Conservation (phyloP, 2,113 vertebrate species). For the Macquaria australasica region DNA sequence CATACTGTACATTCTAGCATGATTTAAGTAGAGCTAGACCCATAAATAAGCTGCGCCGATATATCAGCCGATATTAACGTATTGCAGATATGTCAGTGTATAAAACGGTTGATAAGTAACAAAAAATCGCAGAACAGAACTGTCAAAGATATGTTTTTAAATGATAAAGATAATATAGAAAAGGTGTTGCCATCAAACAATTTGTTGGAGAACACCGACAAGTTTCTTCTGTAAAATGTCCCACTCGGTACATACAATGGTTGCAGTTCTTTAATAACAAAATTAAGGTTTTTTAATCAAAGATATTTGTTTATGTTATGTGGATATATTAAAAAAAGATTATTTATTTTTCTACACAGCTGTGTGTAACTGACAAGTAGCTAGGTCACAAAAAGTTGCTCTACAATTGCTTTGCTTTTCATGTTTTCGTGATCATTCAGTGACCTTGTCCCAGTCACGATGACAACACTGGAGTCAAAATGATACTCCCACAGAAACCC, state of each 20-base stretch:
- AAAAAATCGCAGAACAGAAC: background rate
- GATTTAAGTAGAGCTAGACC: background rate
- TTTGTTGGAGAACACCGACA: too few relatives aligned
- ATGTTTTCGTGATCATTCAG: constrained; percentile 4
- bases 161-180: background rate
- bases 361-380: background rate
- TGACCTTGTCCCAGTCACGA: constrained; percentile 26
- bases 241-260: background rate
- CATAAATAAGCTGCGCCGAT: background rate
- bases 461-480: constrained; percentile 20
- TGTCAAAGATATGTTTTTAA: background rate
- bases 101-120: background rate
- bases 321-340: background rate
- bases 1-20: background rate
- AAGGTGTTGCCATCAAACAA: background rate
- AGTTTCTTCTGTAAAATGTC: background rate
- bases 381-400: background rate
- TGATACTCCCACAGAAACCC: constrained; percentile 38
- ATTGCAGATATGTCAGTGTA: background rate
- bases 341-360: background rate
- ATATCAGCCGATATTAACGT: background rate
- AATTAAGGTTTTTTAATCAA: background rate
- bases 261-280: background rate
- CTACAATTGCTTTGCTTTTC: background rate
- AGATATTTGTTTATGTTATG: background rate